These are phyloP conservation scores for Pollenia labialis DNA, from an alignment of 2,888 invertebrate species.

Conservation along the genomic window DNA sequence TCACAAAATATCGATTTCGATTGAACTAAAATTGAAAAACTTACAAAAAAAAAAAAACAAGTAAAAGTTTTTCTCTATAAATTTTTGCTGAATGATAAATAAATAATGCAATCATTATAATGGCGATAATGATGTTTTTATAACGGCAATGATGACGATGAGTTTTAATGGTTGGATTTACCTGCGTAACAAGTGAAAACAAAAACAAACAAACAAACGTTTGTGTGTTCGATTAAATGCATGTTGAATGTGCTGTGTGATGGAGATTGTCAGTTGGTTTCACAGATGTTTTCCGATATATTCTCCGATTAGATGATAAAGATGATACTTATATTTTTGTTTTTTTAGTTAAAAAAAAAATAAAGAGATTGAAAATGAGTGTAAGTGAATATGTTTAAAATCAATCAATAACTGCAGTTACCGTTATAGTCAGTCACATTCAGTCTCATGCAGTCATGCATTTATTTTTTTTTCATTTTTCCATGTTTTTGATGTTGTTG, in stretches of 20 bases:
- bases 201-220: background rate
- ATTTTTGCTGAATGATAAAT: background rate
- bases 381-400: conserved; percentile 21
- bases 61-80: background rate
- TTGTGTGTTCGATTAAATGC: conserved; percentile 3
- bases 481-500: conserved; percentile 34
- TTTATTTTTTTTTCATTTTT: conserved; percentile 35
- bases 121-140: conserved; percentile 18
- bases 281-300: no score
- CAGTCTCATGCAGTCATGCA: background rate
- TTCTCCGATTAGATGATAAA: no score
- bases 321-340: background rate
- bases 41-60: background rate
- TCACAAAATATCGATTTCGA: conserved; percentile 41
- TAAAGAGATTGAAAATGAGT: background rate
- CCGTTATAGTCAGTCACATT: background rate
- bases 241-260: background rate
- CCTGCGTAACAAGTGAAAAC: background rate
- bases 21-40: conserved; percentile 4
- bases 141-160: background rate
- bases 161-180: conserved; percentile 26
- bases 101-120: conserved; percentile 19
- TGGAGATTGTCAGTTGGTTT: no score
- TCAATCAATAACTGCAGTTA: conserved; percentile 50
- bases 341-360: conserved; percentile 1